Evolutionary conservation across 2,113 vertebrate genomes (phyloP).

Genomic region (Notarius lentiginosus): DNA sequence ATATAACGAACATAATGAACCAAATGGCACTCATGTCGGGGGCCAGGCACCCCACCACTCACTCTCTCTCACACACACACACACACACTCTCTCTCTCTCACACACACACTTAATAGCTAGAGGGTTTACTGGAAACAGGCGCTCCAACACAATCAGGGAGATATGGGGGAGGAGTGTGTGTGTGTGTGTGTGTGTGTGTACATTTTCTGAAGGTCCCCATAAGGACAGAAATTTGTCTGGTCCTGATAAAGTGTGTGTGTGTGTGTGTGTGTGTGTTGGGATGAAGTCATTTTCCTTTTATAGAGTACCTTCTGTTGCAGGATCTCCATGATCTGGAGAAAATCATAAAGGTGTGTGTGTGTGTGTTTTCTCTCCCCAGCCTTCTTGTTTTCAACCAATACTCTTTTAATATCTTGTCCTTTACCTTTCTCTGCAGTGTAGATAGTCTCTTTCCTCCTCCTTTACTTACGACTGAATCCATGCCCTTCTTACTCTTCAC

Average conservation of each 20-base stretch:
- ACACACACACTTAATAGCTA: slow-evolving; percentile 59
- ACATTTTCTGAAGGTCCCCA: neutral
- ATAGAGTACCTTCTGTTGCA: too few relatives aligned
- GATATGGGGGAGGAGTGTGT: neutral
- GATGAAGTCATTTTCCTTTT: too few relatives aligned
- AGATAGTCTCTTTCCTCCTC: slow-evolving; percentile 42
- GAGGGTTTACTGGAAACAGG: slow-evolving; percentile 68
- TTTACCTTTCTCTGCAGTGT: slow-evolving; percentile 15
- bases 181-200: neutral
- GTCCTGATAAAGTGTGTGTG: neutral
- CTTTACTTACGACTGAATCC: slow-evolving; percentile 43
- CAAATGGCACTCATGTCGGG: neutral
- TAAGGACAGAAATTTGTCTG: neutral
- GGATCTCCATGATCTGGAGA: too few relatives aligned
- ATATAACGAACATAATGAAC: neutral
- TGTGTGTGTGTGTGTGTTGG: neutral
- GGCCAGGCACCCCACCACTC: slow-evolving; percentile 3
- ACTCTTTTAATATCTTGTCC: slow-evolving; percentile 19
- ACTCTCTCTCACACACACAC: neutral
- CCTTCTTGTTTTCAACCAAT: slow-evolving; percentile 50
- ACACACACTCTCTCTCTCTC: slow-evolving; percentile 18
- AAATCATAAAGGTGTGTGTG: too few relatives aligned
- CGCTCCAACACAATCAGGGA: slow-evolving; percentile 50
- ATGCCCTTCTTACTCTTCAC: neutral
- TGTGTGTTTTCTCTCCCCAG: neutral